Conservation (phyloP, 2,797 vertebrate genomes). For the Neosilurus mollespiculum region DNA sequence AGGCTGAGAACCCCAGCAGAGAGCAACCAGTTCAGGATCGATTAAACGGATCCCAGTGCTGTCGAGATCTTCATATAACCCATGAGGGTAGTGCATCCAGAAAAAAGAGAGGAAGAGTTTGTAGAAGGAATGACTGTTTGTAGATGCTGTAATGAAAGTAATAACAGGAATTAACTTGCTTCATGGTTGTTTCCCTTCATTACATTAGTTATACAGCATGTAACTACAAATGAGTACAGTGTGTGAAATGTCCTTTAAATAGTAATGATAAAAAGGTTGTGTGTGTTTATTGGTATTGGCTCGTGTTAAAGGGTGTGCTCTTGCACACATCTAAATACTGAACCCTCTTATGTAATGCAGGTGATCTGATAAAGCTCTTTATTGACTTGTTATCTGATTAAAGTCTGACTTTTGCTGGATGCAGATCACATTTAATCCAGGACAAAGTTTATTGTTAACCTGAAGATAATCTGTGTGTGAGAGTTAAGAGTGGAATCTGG, state of each 20-base stretch:
- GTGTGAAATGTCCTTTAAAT: neutral
- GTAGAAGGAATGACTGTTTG: too few species aligned
- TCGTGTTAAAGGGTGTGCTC: neutral
- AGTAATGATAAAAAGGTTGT: neutral
- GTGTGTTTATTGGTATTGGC: neutral
- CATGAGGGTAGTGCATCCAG: too few species aligned
- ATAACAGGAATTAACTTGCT: too few species aligned
- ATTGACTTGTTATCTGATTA: conserved; percentile 19
- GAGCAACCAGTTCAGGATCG: too few species aligned
- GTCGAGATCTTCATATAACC: too few species aligned
- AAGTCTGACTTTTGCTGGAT: neutral
- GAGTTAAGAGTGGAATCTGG: conserved; percentile 12
- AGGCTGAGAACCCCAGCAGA: too few species aligned
- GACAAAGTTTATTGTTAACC: neutral
- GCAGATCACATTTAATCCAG: neutral
- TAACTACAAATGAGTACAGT: neutral
- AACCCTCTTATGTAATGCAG: conserved; percentile 4
- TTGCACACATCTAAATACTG: neutral
- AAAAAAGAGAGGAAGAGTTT: too few species aligned
- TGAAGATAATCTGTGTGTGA: too few species aligned
- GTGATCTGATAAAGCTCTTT: neutral
- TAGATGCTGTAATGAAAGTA: too few species aligned
- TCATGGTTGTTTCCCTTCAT: too few species aligned
- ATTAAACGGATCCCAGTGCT: too few species aligned
- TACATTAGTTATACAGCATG: neutral